These are phyloP conservation scores for Zophobas morio DNA, from an alignment of 1,140 invertebrate genomes.

Conservation along the genomic window DNA sequence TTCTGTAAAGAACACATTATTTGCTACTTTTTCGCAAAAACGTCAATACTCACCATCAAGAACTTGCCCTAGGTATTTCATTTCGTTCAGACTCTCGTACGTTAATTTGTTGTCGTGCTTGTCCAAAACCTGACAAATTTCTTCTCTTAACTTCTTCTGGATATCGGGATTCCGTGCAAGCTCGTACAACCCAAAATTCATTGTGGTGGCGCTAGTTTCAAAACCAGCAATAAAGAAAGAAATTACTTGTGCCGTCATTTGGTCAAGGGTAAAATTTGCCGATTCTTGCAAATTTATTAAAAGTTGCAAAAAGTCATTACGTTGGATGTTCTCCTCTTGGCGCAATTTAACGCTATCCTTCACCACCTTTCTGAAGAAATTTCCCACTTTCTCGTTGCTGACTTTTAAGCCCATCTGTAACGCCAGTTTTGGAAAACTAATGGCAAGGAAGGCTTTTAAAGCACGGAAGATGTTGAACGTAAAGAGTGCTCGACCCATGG, in stretches of 20 bases:
- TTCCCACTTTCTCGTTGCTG: constrained; percentile 57
- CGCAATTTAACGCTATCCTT: constrained; percentile 69
- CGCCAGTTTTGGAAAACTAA: constrained; percentile 25
- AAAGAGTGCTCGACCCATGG: constrained; percentile 20
- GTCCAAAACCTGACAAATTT: constrained; percentile 67
- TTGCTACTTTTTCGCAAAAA: neutral
- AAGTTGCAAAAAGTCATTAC: constrained; percentile 73
- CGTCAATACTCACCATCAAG: constrained; percentile 63
- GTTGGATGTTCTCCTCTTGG: constrained; percentile 65
- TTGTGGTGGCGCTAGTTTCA: constrained; percentile 67
- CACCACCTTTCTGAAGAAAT: constrained; percentile 69
- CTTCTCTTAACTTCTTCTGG: constrained; percentile 67
- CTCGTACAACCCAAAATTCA: constrained; percentile 68
- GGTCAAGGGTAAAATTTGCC: neutral
- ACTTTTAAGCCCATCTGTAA: neutral
- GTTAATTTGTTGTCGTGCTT: constrained; percentile 68
- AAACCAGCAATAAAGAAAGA: constrained; percentile 76
- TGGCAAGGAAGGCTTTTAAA: constrained; percentile 35
- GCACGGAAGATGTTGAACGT: neutral
- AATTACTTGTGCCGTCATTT: constrained; percentile 72
- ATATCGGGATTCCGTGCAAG: constrained; percentile 67
- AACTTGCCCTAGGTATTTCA: constrained; percentile 72
- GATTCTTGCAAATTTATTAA: constrained; percentile 66
- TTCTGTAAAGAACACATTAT: constrained; percentile 53
- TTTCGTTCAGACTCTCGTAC: constrained; percentile 72